Evolutionary conservation across 2,888 invertebrate genomes (phyloP), one percentile per base, ranked within the genome.

Genomic region (Brachyptera risi): DNA sequence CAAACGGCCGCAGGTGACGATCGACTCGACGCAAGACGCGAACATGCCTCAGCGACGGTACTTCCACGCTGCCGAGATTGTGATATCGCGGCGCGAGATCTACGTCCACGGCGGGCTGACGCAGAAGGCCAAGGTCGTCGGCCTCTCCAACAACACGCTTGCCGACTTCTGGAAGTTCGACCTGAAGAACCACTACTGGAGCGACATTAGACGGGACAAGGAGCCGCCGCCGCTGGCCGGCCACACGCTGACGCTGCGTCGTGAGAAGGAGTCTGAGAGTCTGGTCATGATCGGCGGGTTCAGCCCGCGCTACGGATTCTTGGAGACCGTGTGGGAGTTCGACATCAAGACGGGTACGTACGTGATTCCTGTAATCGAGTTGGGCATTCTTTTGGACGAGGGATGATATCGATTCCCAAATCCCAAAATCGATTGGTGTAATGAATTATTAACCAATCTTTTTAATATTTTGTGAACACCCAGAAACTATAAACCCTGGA

Each of bases 121-220:
- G 23, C 56, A 63, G 56, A 65, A 61, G 38, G 63, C 44, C 38
- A 57, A 73, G 23, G 63, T 73, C 61, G 74, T 69, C 27, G 62
- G 62, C 1, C 42, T 54, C 3, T 76, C 81, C 51, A 83, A 84
- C 70, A 81, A 85, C 71, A 86, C 93, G 1, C 78, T 94, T 1
- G 84, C 83, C 44, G 95, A 96, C 72, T 92, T 95, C 72, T 96
- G 96, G 96, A 91, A 90, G 70, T 96, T 95, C 71, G 90, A 88
- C 68, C 80, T 92, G 62, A 90, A 90, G 70, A 90, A 90, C 73
- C 90, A 90, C 68, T 80, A 89, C 49, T 91, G 91, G 91, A 84
- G 83, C 65, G 85, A 85, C 68, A 84, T 90, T 15, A 58, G 58
- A 35, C 75, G 73, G 13, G 78, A 79, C 42, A 75, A 77, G 23